Base-by-base conservation (phyloP, 2,113 vertebrate species). In the Cettia cetti region DNA sequence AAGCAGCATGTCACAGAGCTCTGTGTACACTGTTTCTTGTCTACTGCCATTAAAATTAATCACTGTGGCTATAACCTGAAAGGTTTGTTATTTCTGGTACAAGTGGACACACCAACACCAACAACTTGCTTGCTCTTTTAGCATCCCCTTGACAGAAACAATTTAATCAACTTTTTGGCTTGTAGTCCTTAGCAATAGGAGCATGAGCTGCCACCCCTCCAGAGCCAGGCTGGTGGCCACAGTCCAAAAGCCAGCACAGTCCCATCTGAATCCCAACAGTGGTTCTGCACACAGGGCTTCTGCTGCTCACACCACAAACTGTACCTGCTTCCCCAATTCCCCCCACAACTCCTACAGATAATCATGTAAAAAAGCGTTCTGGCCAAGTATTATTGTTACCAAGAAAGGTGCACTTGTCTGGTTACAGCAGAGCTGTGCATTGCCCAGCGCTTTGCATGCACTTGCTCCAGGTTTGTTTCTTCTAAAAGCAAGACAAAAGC, bases 1-100 rank as follows among this genome's bases (percentile, higher is more conserved):
- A 92, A 33, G 63, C 90, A 78, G 81, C 84, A 63, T 95, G 95
- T 96, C 96, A 95, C 90, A 86, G 54, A 96, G 94, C 88, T 95
- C 79, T 72, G 47, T 60, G 65, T 91, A 77, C 65, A 44, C 64
- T 90, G 61, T 66, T 95, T 92, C 94, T 94, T 89, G 57, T 95
- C 95, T 94, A 77, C 61, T 94, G 86, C 91, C 91, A 91, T 92
- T 85, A 66, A 91, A 82, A 95, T 92, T 90, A 94, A 61, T 95
- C 79, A 49, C 3, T 75, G 28, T 84, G 54, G 74, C 63, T 93
- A 44, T 86, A 93, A 71, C 42, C 54, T 54, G 59, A 71, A 68
- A 82, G 42, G 12, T 82, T 86, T 85, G 35, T 88, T 77, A 35
- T 83, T 91, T 89, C 76, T 84, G 57, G 30, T 74, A 9, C 44